Percentiles rank a stretch among this genome's conserved stretches.
phyloP scores from a whole-genome alignment of 2,888 invertebrate species.

The Holacanthella duospinosa region DNA sequence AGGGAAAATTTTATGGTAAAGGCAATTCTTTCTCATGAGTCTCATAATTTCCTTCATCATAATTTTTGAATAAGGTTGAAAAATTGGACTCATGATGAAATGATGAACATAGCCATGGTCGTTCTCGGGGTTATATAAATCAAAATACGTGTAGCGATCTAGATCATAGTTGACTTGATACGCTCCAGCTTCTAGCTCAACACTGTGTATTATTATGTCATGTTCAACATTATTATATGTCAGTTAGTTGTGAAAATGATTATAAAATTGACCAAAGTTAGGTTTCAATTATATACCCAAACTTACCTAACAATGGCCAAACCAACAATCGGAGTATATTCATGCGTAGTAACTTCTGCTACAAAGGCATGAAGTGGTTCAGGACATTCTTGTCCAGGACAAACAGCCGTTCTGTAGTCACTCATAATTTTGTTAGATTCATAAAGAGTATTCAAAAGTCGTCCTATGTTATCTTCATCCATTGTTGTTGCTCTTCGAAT shows the following conservation, averaged over 20 bases:
- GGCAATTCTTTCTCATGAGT: conserved; percentile 46
- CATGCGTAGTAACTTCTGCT: conserved; percentile 20
- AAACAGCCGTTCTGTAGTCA: conserved; percentile 20
- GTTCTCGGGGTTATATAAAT: conserved; percentile 33
- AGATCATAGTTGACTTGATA: conserved; percentile 43
- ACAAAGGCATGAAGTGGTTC: conserved; percentile 18
- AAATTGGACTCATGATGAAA: conserved; percentile 50
- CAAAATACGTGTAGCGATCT: conserved; percentile 40
- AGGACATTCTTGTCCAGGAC: not conserved
- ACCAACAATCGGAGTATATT: conserved; percentile 19
- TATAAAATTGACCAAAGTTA: no score
- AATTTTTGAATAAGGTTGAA: conserved; percentile 50
- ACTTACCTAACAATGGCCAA: conserved; percentile 23
- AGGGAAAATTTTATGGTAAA: conserved; percentile 50
- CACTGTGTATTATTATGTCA: conserved; percentile 33
- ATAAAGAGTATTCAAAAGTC: conserved; percentile 21
- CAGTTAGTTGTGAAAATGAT: not conserved
- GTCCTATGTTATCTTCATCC: conserved; percentile 20
- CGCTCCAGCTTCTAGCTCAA: conserved; percentile 41
- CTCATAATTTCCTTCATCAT: conserved; percentile 54
- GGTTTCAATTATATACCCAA: conserved; percentile 12
- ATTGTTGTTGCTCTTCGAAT: conserved; percentile 19
- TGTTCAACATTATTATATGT: not conserved
- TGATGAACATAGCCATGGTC: conserved; percentile 43
- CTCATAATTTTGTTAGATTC: conserved; percentile 25